phyloP scores from a whole-genome alignment of 2,113 vertebrate genomes.

The Ptyas mucosa region DNA sequence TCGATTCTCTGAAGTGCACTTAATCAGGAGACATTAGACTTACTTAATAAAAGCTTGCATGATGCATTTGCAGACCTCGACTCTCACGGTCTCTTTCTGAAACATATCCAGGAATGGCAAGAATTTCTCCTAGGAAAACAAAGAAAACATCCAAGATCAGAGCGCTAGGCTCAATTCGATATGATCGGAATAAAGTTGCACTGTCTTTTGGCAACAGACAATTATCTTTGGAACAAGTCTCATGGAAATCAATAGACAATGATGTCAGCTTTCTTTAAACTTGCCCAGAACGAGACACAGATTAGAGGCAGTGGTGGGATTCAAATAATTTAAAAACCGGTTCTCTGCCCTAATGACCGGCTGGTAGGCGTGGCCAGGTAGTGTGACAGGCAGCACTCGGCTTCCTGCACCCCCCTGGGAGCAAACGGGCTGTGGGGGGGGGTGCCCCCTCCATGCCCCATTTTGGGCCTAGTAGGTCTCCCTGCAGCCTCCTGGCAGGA shows the following conservation, averaged over 20 bases:
- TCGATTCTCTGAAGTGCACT: neutral
- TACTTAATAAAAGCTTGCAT: slow-evolving; percentile 97
- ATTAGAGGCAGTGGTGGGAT: neutral
- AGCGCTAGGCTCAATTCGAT: rapidly evolving
- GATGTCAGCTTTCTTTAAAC: neutral
- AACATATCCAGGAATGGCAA: slow-evolving; percentile 98
- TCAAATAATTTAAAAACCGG: too few species aligned
- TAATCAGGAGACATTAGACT: slow-evolving; percentile 44
- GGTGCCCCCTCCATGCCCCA: rapidly evolving
- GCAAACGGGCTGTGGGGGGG: too few species aligned
- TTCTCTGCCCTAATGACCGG: too few species aligned
- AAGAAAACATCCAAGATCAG: slow-evolving; percentile 4
- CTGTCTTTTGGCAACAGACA: neutral
- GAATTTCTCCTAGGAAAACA: slow-evolving; percentile 86
- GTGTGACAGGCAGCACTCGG: too few species aligned
- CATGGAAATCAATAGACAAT: neutral
- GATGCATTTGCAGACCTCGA: slow-evolving; percentile 93
- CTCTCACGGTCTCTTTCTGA: slow-evolving; percentile 93
- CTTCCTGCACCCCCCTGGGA: too few species aligned
- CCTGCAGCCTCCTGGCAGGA: too few species aligned
- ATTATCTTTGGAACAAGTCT: neutral
- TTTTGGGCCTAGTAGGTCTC: too few species aligned
- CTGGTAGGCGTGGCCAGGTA: too few species aligned
- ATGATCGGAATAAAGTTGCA: neutral
- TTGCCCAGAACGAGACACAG: neutral